Conservation (phyloP, 1,140 invertebrate species). For the Telenomus remus region DNA sequence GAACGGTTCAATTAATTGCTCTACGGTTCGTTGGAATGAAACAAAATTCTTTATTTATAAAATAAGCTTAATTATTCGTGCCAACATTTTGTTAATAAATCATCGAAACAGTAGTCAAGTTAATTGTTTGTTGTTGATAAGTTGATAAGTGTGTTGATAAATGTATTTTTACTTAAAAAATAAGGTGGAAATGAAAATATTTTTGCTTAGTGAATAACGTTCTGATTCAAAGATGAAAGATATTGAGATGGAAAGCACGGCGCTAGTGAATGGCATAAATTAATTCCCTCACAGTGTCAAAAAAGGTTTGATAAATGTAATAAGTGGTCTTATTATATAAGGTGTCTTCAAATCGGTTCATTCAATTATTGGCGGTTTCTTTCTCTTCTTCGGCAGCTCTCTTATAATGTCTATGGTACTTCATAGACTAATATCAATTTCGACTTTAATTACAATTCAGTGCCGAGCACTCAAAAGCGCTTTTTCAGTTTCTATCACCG, state of each 20-base stretch:
- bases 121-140: too few species aligned
- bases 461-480: constrained; percentile 31
- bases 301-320: constrained; percentile 53
- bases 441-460: constrained; percentile 50
- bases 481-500: constrained; percentile 23
- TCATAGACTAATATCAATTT: constrained; percentile 43
- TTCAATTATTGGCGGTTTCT: constrained; percentile 54
- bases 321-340: constrained; percentile 51
- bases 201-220: neutral
- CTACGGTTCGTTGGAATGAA: constrained; percentile 33
- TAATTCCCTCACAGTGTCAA: constrained; percentile 42
- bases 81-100: too few species aligned
- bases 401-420: constrained; percentile 43
- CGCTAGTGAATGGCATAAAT: constrained; percentile 35
- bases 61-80: too few species aligned
- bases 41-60: neutral
- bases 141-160: too few species aligned
- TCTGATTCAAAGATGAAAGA: constrained; percentile 27
- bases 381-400: constrained; percentile 29
- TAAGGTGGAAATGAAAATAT: too few species aligned
- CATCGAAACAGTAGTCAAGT: neutral
- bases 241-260: constrained; percentile 33
- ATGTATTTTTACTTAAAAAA: too few species aligned
- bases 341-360: constrained; percentile 53
- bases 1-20: constrained; percentile 47